Base-by-base conservation (phyloP, 1,140 invertebrate genomes). In the Tribolium madens region DNA sequence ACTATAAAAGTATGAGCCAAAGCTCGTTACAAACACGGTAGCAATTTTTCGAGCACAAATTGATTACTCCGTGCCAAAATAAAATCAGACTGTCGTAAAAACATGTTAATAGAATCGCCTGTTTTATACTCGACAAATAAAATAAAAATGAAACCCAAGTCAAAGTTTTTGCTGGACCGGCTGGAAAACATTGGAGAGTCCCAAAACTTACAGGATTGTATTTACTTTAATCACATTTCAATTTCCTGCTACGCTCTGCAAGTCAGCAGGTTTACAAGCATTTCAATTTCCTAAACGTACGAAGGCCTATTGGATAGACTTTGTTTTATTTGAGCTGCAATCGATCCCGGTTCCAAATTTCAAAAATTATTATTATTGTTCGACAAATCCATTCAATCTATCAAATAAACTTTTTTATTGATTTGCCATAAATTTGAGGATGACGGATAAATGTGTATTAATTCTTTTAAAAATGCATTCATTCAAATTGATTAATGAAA, bases 161-260 rank as follows among this genome's bases (percentile, higher is more conserved):
- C 2, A 33, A 60, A 64, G 21, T 64, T 42, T 42, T 33, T 33
- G 26, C 26, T 26, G 57, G 53, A 60, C 53, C 53, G 53, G 21
- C 53, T 18, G 53, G 57, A 64, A 36, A 64, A 64, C 57, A 64
- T 26, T 33, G n/a, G 57, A 64, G 31, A 64, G 57, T 64, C 57
- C 57, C 26, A 64, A 64, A 64, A 64, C 57, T 64, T 64, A 64
- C 57, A 64, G 72, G 70, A 77, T 73, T 77, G 76, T 77, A 74
- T 77, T 77, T 77, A 77, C 76, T 68, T 77, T 77, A 77, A 77
- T 77, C 76, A 77, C 76, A 77, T 77, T 77, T 77, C 76, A 77
- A 77, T 77, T 77, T 77, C 76, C 76, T 77, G 53, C 70, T 60
- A 53, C 18, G 72, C 33, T 48, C 14, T 70, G 68, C 68, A 71